These are phyloP conservation scores for Prorops nasuta DNA, from an alignment of 1,140 invertebrate genomes.

Conservation along the genomic window DNA sequence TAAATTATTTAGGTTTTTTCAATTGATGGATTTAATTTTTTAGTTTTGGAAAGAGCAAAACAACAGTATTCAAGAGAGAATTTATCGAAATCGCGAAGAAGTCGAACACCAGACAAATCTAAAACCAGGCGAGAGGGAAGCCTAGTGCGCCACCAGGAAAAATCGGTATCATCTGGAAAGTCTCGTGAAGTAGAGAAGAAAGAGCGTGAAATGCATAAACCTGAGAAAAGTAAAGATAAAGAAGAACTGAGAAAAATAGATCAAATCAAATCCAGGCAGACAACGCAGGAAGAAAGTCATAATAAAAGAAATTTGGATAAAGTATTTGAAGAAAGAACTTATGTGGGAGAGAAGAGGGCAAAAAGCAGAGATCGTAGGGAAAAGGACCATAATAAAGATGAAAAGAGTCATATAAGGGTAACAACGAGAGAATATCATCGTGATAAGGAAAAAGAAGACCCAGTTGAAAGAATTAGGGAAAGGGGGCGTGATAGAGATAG, in stretches of 20 bases:
- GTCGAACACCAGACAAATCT: conserved; percentile 49
- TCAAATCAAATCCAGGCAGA: conserved; percentile 25
- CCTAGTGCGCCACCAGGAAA: conserved; percentile 35
- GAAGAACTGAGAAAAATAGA: conserved; percentile 41
- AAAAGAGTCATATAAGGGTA: conserved; percentile 39
- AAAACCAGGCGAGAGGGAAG: conserved; percentile 46
- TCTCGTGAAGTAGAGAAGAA: conserved; percentile 43
- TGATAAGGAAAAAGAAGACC: conserved; percentile 52
- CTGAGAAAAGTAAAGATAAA: conserved; percentile 46
- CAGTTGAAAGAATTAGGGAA: too few relatives aligned
- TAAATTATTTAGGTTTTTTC: too few relatives aligned
- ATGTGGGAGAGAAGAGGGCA: conserved; percentile 33
- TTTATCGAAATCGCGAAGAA: conserved; percentile 35
- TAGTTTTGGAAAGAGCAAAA: conserved; percentile 32
- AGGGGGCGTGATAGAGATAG: conserved; percentile 25
- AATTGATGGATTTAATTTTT: too few relatives aligned
- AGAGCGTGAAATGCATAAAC: conserved; percentile 48
- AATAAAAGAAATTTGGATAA: conserved; percentile 30
- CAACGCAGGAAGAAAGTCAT: conserved; percentile 40
- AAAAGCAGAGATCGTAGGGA: conserved; percentile 43
- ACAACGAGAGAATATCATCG: conserved; percentile 39
- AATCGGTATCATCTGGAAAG: conserved; percentile 23
- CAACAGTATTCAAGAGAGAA: conserved; percentile 39
- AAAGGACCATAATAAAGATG: conserved; percentile 42
- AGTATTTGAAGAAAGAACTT: conserved; percentile 38